Base-by-base conservation (phyloP, 2,888 invertebrate species). In the Parnassius apollo region DNA sequence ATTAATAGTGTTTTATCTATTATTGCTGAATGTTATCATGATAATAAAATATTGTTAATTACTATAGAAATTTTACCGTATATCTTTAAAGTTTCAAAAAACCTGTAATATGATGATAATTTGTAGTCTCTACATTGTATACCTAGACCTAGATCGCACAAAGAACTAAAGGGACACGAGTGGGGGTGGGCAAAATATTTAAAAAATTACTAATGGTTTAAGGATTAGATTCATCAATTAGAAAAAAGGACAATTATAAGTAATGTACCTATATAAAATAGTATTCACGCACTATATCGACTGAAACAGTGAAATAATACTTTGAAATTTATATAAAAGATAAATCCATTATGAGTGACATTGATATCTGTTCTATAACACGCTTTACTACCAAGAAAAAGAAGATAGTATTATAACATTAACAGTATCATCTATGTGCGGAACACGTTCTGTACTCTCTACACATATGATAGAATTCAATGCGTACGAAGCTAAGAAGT, bases 331-430 rank as follows among this genome's bases (percentile, higher is more conserved):
- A 52, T 56, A 46, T 50, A 46, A 45, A 45, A 51, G 48, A 51
- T 18, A 65, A 66, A 57, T 65, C 66, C 48, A 58, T 66, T 60
- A 58, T 60, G 63, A 59, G 59, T 53, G 57, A 66, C 61, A 65
- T 65, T 64, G 62, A 65, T 61, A 62, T 66, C 59, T 67, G 66
- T 63, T 66, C 61, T 67, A 68, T 49, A 57, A 64, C 68, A 62
- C 66, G 58, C 67, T 70, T 65, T 68, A 66, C 65, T 61, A 64
- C 66, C 61, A 49, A 57, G 65, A 66, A 63, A 7, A 49, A 57
- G 65, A 66, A 63, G 62, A 65, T 64, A 57, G 57, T 55, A 57
- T 64, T 35, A 35, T 35, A 35, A 35, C 35, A 35, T 18, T 18
- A 60, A 60, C 60, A 64, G 44, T 60, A 53, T 64, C 64, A 53